Percentiles rank a stretch among this genome's conserved stretches.
Conservation (phyloP, 2,888 invertebrate genomes). For the Byasa hedistus region DNA sequence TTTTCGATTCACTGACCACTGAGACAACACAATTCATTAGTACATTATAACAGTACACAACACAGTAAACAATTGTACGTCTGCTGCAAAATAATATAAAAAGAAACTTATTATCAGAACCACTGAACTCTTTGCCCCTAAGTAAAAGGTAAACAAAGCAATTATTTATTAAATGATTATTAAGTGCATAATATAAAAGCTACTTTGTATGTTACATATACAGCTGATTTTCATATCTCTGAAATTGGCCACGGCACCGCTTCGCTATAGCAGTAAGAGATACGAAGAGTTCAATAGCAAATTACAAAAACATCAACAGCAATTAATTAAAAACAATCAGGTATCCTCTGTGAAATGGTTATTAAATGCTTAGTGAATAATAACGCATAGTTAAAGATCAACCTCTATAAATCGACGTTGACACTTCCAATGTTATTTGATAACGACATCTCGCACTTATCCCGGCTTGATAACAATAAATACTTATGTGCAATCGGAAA, state of each 20-base stretch:
- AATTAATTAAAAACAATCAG: background rate
- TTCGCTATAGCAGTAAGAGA: too few species aligned
- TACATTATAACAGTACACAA: too few species aligned
- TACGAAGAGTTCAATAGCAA: background rate
- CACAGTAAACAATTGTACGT: too few species aligned
- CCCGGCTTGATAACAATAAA: background rate
- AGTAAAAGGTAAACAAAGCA: too few species aligned
- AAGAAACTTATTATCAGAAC: too few species aligned
- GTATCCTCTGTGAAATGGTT: background rate
- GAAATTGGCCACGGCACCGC: background rate
- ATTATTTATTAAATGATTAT: background rate
- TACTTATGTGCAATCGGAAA: background rate
- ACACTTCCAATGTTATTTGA: background rate
- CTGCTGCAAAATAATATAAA: too few species aligned
- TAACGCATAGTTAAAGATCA: background rate
- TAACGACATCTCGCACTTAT: constrained; percentile 1
- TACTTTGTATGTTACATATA: background rate
- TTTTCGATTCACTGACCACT: too few species aligned
- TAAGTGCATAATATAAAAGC: background rate
- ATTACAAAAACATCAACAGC: background rate
- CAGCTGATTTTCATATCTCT: background rate
- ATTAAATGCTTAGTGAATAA: background rate
- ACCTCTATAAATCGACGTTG: background rate
- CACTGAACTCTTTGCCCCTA: too few species aligned
- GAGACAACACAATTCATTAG: too few species aligned